Evolutionary conservation across 2,797 vertebrate species (phyloP).

Genomic region (Micropoecilia bifurca): DNA sequence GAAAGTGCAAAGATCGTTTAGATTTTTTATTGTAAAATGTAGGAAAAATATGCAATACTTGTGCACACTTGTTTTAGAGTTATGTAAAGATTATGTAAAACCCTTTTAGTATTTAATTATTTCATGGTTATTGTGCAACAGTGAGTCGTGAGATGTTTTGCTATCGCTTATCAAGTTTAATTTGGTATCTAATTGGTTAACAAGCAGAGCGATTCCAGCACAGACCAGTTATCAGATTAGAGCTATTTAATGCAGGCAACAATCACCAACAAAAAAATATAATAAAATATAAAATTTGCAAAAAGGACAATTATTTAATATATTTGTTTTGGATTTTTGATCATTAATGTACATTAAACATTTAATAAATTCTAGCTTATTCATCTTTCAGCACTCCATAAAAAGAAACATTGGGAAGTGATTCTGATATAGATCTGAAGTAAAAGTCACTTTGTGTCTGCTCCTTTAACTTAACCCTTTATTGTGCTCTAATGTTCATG

Average conservation of each 20-base stretch:
- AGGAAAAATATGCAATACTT: too few species aligned
- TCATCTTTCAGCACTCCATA: neutral
- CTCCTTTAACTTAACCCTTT: conserved; percentile 18
- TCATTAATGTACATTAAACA: neutral
- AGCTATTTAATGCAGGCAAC: neutral
- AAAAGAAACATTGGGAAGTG: conserved; percentile 1
- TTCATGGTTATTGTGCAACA: neutral
- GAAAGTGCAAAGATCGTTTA: neutral
- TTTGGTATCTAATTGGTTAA: neutral
- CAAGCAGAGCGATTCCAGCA: neutral
- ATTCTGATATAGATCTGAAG: neutral
- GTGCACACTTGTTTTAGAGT: neutral
- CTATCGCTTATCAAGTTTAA: neutral
- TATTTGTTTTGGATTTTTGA: neutral
- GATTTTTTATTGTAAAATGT: neutral
- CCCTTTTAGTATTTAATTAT: neutral
- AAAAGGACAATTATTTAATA: neutral
- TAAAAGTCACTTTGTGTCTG: conserved; percentile 1
- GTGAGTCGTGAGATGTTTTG: neutral
- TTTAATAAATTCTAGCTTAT: neutral
- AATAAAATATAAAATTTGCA: neutral
- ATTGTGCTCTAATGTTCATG: conserved; percentile 11
- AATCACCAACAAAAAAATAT: neutral
- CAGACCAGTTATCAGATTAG: neutral
- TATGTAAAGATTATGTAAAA: neutral